Base-by-base conservation (phyloP, 1,140 invertebrate species). In the Kradibia gibbosae region DNA sequence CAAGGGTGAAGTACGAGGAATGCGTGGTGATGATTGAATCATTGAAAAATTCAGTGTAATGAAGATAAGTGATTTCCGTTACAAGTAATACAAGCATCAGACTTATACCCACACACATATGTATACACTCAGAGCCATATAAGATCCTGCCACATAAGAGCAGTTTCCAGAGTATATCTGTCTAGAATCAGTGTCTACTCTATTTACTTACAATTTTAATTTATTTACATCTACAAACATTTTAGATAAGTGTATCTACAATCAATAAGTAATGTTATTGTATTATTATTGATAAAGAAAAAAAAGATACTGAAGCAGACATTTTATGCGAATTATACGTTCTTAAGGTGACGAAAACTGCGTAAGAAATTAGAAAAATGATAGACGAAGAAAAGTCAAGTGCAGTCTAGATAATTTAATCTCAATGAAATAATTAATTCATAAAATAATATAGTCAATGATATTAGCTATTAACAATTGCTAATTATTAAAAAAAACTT, bases 1-100 rank as follows among this genome's bases (percentile, higher is more conserved):
- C 86, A 92, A 94, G 88, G 96, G 96, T 74, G 95, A 96, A 89
- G 96, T 97, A 80, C 94, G 96, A 86, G 96, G 96, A 80, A 97
- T 97, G 96, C 93, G 93, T 85, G 95, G 95, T 75, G 96, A 96
- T 81, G 90, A 90, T 88, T 91, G 89, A 91, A 83, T 85, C 86
- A 88, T 86, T 83, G 79, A 85, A 85, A 87, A 86, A 84, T 87
- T 88, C 87, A 87, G 81, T 88, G 87, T 87, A 86, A 87, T 85
- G 86, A 86, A 85, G 84, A 87, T 89, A 89, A 90, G 89, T 88
- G 84, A 89, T 91, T 91, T 88, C 86, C 87, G 84, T 88, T 86
- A 86, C 87, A 81, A 87, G 83, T 87, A 83, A 87, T 85, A 87
- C 82, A 87, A 83, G 84, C 82, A 83, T 82, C 84, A 86, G 84